Base-by-base conservation (phyloP, 2,888 invertebrate genomes). In the Melolontha melolontha region DNA sequence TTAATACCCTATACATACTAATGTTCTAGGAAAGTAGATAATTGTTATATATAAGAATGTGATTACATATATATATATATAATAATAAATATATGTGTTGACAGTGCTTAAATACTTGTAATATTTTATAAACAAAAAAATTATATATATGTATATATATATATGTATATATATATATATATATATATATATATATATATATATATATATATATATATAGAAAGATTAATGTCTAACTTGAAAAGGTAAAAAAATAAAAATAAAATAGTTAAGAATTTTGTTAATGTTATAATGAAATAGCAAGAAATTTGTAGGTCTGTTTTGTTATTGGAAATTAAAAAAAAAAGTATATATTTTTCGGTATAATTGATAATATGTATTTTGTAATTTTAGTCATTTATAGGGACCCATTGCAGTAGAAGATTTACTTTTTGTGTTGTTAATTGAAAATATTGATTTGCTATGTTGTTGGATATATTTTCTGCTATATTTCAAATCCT, bases 21-120 rank as follows among this genome's bases (percentile, higher is more conserved):
- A 62, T 39, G 47, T 1, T 17, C 34, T 49, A 62, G 49, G 22
- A 47, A 47, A 16, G 29, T 62, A 16, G 16, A 44, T 59, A 47
- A 47, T 62, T 62, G 47, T 47, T 57, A 42, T 42, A 42, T 0
- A 39, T 62, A 62, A 62, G 34, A 62, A 47, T 47, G 59, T 62
- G 59, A 62, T 62, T 62, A 34, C 34, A 34, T 34, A 49, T 34
- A 44, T 59, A n/a, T 40, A 41, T 40, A 55, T 16, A 57, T 62
- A 49, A 42, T 27, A 42, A 47, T 49, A 14, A 49, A 47, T 62
- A 62, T 8, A 40, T 39, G 22, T 47, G 49, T 62, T 62, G 47
- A 16, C 59, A 62, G 59, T 62, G 59, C 59, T 62, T 62, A 62
- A 62, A 62, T 57, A 49, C 12, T 57, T 57, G 42, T 57, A 57